Base-by-base conservation (phyloP, 2,113 vertebrate species). In the Centropristis striata region DNA sequence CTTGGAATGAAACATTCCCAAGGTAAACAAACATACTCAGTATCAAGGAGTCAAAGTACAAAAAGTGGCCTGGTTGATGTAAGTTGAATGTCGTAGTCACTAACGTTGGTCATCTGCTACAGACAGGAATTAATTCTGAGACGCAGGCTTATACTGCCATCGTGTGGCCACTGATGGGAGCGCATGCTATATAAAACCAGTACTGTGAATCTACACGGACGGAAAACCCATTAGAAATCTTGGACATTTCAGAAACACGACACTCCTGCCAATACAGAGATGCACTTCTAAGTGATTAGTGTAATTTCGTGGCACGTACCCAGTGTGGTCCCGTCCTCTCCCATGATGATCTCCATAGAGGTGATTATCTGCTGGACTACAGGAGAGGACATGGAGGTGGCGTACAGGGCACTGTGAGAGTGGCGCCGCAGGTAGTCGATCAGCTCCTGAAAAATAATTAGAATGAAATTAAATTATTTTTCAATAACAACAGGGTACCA, bases 321-420 rank as follows among this genome's bases (percentile, higher is more conserved):
- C 13, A 97, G 74, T 44, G 85, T 95, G 74, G 96, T 96, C 81
- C 97, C 97, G 58, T 98, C 97, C 93, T 97, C 95, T 81, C 98
- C 97, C 97, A 98, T 98, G 92, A 99, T 97, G 86, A 96, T 96
- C 89, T 95, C 97, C 96, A 99, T 96, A 0, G 97, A 96, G 86
- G 96, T 93, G 91, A 99, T 95, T 60, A 98, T 97, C 93, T 99
- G 98, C 87, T 98, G 95, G 61, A 90, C 94, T 44, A 99, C 96
- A 23, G 98, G 97, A 1, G 97, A 96, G 0, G 98, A 97, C 92
- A 98, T 89, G 8, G 98, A 97, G 0, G 96, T 95, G 79, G 97
- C 98, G 0, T 99, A 99, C 0, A 96, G 92, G 0, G 97, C 96
- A 49, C 98, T 99, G 88, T 99, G 98, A 42, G 98, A 99, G 69